Evolutionary conservation across 2,797 vertebrate species (phyloP).

Genomic region (Chelon auratus): DNA sequence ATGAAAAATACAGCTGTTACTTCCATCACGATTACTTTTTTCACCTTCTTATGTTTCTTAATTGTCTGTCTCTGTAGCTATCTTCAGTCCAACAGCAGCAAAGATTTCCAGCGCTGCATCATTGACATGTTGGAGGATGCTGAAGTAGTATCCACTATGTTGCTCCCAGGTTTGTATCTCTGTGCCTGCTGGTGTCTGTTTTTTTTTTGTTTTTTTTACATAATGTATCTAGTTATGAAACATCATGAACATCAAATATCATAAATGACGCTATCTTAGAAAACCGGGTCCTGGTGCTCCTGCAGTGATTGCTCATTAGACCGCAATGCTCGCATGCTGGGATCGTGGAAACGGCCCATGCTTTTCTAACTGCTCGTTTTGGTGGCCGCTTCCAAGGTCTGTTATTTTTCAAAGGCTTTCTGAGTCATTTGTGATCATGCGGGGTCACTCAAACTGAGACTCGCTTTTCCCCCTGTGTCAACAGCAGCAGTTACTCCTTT

Average conservation of each 20-base stretch:
- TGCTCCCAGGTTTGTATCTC: slow-evolving; percentile 89
- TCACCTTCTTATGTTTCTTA: not conserved
- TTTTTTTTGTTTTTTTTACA: not conserved
- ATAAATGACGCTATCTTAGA: not conserved
- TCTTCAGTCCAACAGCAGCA: slow-evolving; percentile 90
- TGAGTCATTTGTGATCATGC: not conserved
- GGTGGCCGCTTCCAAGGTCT: slow-evolving; percentile 21
- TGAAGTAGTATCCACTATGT: slow-evolving; percentile 93
- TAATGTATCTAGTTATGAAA: not conserved
- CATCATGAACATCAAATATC: no score
- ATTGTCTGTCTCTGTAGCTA: slow-evolving; percentile 81
- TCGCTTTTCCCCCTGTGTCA: slow-evolving; percentile 4
- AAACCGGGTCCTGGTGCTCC: not conserved
- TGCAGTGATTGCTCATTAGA: not conserved
- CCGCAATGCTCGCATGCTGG: not conserved
- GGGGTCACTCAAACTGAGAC: slow-evolving; percentile 17
- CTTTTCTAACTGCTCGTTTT: slow-evolving; percentile 10
- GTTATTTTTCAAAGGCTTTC: slow-evolving; percentile 22
- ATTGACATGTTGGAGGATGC: slow-evolving; percentile 91
- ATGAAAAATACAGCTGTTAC: no score
- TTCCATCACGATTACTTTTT: not conserved
- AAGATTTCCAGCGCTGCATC: slow-evolving; percentile 91
- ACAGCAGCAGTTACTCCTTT: slow-evolving; percentile 18
- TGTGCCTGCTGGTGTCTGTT: slow-evolving; percentile 2
- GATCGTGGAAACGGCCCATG: not conserved